Evolutionary conservation across 1,140 invertebrate genomes (phyloP).

Genomic region (Elysia chlorotica): DNA sequence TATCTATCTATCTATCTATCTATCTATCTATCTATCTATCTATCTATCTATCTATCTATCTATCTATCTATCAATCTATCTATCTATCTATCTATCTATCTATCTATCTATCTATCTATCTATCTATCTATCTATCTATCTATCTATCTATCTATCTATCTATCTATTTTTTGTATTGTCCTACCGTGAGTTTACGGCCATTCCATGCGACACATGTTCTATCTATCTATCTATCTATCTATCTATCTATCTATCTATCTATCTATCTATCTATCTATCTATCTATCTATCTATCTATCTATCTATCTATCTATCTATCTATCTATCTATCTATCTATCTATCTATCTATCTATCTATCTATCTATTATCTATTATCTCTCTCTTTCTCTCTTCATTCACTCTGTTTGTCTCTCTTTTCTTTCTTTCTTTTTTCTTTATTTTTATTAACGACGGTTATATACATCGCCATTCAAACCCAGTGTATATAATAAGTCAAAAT

Average conservation of each 20-base stretch:
- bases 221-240: background rate
- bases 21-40: background rate
- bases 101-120: background rate
- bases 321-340: background rate
- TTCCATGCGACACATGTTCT: no score
- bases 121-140: background rate
- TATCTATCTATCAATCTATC: background rate
- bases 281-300: background rate
- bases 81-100: background rate
- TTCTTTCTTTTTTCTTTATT: slow-evolving; percentile 10
- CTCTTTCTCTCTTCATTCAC: background rate
- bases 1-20: background rate
- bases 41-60: background rate
- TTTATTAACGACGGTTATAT: no score
- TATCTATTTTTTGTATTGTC: background rate
- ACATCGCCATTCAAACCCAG: no score
- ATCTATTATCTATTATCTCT: background rate
- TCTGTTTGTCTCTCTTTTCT: background rate
- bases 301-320: background rate
- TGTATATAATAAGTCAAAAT: background rate
- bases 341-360: background rate
- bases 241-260: slow-evolving; percentile 2
- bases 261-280: slow-evolving; percentile 2
- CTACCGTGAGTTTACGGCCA: no score
- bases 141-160: background rate